A percentile compares a stretch with the other conserved stretches of the same genome.
phyloP scores from a whole-genome alignment of 2,888 invertebrate species.

The Diadegma fenestrale region DNA sequence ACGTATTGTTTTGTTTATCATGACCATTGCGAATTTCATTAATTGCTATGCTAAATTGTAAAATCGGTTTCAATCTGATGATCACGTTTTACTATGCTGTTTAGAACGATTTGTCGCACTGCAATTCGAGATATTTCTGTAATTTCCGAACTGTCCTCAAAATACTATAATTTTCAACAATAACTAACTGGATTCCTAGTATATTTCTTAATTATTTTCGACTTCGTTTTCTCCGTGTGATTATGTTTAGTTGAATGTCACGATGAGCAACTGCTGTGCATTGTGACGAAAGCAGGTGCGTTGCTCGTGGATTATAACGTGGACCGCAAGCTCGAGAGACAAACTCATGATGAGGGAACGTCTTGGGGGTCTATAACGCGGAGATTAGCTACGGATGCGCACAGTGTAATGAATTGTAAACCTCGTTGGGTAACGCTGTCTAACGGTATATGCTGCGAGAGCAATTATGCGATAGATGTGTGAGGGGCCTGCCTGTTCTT shows the following conservation, averaged over 20 bases:
- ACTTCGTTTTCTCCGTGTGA: no score
- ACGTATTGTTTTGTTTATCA: no score
- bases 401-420: constrained; percentile 69
- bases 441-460: constrained; percentile 65
- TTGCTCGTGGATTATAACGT: not conserved
- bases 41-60: no score
- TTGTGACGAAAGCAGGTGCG: constrained; percentile 25
- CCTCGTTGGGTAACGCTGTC: constrained; percentile 65
- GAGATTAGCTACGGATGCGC: constrained; percentile 64
- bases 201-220: no score
- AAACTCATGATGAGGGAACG: constrained; percentile 47
- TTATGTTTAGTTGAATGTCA: not conserved
- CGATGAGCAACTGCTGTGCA: constrained; percentile 1
- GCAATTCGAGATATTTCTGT: no score
- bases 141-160: no score
- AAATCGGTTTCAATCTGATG: no score
- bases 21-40: no score
- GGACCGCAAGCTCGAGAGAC: constrained; percentile 37
- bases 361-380: constrained; percentile 62
- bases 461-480: constrained; percentile 68
- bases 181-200: no score
- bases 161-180: no score
- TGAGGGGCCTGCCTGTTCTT: constrained; percentile 52
- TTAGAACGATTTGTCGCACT: no score
- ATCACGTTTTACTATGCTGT: no score